Conservation (phyloP, 2,888 invertebrate species). For the Oscheius sp. region DNA sequence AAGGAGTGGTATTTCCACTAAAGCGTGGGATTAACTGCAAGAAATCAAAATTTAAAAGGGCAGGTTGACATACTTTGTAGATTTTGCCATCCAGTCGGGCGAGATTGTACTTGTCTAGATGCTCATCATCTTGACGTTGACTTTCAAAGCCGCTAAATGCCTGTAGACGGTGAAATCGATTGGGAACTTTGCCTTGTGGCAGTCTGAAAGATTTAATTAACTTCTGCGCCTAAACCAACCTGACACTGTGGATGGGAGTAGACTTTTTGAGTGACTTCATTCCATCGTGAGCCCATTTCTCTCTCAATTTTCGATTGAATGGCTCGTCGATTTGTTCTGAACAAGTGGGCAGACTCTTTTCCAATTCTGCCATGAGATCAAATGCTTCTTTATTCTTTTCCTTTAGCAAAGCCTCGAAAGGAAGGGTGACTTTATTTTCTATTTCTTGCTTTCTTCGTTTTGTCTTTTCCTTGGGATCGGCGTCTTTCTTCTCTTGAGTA, state of each 20-base stretch:
- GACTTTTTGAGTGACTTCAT: constrained; percentile 18
- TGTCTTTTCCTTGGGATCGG: background rate
- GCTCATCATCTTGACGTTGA: background rate
- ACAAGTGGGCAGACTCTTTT: background rate
- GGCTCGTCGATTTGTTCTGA: constrained; percentile 21
- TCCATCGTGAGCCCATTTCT: constrained; percentile 26
- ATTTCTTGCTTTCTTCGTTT: background rate
- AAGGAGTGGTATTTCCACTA: background rate
- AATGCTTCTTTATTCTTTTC: background rate
- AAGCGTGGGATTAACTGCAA: constrained; percentile 16
- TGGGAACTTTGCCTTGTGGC: background rate
- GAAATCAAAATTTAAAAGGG: background rate
- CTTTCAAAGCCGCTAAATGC: background rate
- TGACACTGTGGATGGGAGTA: background rate
- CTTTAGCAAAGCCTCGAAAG: background rate
- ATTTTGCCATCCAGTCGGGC: constrained; percentile 4
- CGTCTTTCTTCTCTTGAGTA: background rate
- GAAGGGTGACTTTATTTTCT: background rate
- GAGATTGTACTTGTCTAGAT: constrained; percentile 13
- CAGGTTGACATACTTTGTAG: background rate
- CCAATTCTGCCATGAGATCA: background rate
- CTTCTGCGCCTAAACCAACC: background rate
- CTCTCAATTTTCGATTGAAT: constrained; percentile 20
- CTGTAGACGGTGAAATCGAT: constrained; percentile 10
- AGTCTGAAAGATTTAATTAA: background rate